Percentiles rank a stretch among this genome's conserved stretches.
phyloP scores from a whole-genome alignment of 2,797 vertebrate genomes.

The Micrastur ruficollis region DNA sequence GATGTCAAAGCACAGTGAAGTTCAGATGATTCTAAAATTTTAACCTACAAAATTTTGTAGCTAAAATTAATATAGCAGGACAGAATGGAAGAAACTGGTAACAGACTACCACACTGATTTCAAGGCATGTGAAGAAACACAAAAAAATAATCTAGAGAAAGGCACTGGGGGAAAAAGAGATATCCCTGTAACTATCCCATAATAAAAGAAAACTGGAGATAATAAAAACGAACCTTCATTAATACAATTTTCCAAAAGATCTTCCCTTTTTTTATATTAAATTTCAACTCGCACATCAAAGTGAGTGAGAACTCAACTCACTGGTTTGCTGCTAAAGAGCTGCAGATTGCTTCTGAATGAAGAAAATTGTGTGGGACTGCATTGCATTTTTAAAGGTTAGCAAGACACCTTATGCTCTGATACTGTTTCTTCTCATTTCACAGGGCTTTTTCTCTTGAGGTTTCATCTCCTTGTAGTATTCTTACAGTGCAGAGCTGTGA shows the following conservation, averaged over 20 bases:
- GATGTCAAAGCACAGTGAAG: background rate
- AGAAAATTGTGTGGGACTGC: background rate
- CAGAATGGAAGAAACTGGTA: background rate
- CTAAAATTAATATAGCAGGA: background rate
- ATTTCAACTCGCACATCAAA: background rate
- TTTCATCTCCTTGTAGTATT: background rate
- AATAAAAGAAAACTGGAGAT: background rate
- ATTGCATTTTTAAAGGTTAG: background rate
- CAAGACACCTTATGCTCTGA: background rate
- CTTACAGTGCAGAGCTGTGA: background rate
- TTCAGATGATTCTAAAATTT: background rate
- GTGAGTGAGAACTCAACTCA: background rate
- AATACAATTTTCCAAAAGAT: background rate
- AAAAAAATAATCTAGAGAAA: background rate
- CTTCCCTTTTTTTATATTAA: background rate
- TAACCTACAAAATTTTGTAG: background rate
- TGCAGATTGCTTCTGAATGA: background rate
- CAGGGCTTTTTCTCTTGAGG: background rate
- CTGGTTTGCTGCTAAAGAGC: background rate
- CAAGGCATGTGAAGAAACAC: background rate
- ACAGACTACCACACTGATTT: background rate
- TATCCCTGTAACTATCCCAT: background rate
- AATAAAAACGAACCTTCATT: background rate
- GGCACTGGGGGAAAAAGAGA: background rate
- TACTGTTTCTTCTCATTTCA: conserved; percentile 9